Percentiles rank a stretch among this genome's conserved stretches.
Conservation (phyloP, 1,140 invertebrate species). For the Sminthurides bifidus region DNA sequence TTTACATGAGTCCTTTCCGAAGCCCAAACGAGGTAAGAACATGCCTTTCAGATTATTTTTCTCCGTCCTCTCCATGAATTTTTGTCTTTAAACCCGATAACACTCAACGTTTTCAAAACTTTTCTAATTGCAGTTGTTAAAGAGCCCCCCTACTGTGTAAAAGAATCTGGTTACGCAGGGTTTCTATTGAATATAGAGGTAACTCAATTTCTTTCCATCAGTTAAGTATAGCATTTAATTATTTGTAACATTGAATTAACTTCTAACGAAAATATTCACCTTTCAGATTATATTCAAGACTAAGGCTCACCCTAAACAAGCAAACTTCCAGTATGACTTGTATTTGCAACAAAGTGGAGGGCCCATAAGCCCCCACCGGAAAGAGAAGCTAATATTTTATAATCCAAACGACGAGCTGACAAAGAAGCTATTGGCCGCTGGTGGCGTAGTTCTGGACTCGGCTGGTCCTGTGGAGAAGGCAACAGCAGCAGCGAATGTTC, state of each 20-base stretch:
- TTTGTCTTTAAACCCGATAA: too few relatives aligned
- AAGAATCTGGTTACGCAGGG: conserved; percentile 88
- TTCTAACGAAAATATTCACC: background rate
- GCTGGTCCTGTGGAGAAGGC: conserved; percentile 6
- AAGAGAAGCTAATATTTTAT: conserved; percentile 66
- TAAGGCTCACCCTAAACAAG: conserved; percentile 79
- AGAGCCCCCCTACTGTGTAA: conserved; percentile 79
- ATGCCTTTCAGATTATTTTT: background rate
- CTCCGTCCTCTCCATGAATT: background rate
- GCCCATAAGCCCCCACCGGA: conserved; percentile 49
- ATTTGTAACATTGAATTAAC: background rate
- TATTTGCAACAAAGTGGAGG: conserved; percentile 59
- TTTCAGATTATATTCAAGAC: conserved; percentile 52
- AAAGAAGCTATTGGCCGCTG: conserved; percentile 72
- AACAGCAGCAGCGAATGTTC: background rate
- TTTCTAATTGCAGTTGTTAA: conserved; percentile 56
- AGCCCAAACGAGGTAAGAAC: conserved; percentile 64
- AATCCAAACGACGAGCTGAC: conserved; percentile 81
- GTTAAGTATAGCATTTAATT: background rate
- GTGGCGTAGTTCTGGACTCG: conserved; percentile 46
- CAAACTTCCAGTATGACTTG: conserved; percentile 76
- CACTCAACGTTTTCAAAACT: too few relatives aligned
- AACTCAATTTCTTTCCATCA: conserved; percentile 36
- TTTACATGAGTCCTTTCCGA: conserved; percentile 81
- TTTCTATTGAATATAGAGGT: conserved; percentile 83